Evolutionary conservation across 1,140 invertebrate genomes (phyloP).

Genomic region (Achatina immaculata): DNA sequence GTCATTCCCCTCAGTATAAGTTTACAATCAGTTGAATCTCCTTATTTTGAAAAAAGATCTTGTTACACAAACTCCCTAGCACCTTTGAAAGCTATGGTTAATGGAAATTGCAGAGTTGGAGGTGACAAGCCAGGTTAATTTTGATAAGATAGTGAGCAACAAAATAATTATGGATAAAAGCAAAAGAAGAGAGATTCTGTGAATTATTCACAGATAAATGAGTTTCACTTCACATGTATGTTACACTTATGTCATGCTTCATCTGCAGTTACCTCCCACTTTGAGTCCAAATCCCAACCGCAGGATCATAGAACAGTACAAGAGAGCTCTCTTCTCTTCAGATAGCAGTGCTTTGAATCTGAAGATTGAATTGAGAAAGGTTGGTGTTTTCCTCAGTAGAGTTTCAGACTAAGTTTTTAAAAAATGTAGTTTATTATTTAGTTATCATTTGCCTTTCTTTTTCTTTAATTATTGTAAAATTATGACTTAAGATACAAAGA

Average conservation of each 20-base stretch:
- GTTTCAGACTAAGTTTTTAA: not conserved
- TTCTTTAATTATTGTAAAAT: not conserved
- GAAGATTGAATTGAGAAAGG: constrained; percentile 68
- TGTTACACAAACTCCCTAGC: no score
- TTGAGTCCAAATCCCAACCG: constrained; percentile 62
- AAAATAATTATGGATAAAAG: no score
- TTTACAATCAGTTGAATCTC: no score
- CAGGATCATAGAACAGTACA: constrained; percentile 67
- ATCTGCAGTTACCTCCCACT: constrained; percentile 65
- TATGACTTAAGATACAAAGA: not conserved
- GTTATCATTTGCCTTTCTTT: not conserved
- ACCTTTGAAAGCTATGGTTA: no score
- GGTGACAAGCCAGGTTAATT: no score
- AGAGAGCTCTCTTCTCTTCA: constrained; percentile 65
- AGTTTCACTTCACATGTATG: no score
- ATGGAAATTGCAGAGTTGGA: no score
- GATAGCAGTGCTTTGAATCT: constrained; percentile 64
- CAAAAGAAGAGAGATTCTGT: no score
- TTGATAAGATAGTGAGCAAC: no score
- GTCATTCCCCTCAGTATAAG: no score
- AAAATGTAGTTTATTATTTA: not conserved
- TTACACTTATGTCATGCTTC: constrained; percentile 4
- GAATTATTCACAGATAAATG: no score
- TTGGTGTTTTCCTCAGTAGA: constrained; percentile 34
- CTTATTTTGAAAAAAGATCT: no score